Evolutionary conservation across 2,797 vertebrate genomes (phyloP).

Genomic region (Phoeniculus purpureus): DNA sequence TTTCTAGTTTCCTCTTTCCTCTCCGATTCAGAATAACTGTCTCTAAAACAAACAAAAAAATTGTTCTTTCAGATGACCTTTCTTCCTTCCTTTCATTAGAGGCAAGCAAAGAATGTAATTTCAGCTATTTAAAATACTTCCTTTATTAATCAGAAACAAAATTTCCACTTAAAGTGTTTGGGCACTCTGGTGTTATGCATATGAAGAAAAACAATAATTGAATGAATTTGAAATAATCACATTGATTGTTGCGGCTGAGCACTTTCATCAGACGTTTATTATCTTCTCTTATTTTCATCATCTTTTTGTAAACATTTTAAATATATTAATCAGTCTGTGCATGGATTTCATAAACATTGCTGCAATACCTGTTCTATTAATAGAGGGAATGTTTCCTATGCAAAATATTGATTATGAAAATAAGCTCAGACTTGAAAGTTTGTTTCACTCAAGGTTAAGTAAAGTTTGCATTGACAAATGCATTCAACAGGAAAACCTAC

Average conservation of each 20-base stretch:
- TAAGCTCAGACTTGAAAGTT: not conserved
- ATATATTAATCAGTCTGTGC: slow-evolving; percentile 51
- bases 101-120: not conserved
- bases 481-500: not conserved
- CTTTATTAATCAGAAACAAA: not conserved
- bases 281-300: slow-evolving; percentile 14
- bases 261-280: slow-evolving; percentile 57
- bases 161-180: slow-evolving; percentile 25
- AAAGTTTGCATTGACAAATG: not conserved
- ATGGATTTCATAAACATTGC: slow-evolving; percentile 34
- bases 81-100: not conserved
- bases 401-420: slow-evolving; percentile 10
- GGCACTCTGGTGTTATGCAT: not conserved
- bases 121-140: slow-evolving; percentile 7
- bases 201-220: slow-evolving; percentile 23
- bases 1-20: not conserved
- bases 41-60: not conserved
- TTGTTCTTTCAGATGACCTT: not conserved
- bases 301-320: slow-evolving; percentile 41
- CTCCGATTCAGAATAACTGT: not conserved
- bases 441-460: slow-evolving; percentile 36
- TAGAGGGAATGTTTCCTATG: slow-evolving; percentile 27
- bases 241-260: not conserved
- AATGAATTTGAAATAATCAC: slow-evolving; percentile 50
- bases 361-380: slow-evolving; percentile 62